A percentile compares a stretch with the other conserved stretches of the same genome.
phyloP scores from a whole-genome alignment of 1,140 invertebrate genomes.

The Acyrthosiphon pisum region DNA sequence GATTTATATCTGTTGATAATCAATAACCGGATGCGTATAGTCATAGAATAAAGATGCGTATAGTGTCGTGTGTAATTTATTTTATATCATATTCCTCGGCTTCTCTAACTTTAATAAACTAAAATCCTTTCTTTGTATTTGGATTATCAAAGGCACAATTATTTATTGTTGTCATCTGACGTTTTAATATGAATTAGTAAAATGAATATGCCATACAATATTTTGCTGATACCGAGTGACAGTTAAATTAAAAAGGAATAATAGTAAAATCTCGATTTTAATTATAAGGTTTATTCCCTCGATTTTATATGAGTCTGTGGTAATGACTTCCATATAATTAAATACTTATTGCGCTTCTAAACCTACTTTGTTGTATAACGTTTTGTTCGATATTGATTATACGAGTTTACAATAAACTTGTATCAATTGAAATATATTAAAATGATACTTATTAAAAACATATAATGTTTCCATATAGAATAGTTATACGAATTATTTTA shows the following conservation, averaged over 20 bases:
- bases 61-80: not conserved
- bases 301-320: not conserved
- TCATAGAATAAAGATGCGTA: too few species aligned
- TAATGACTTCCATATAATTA: not conserved
- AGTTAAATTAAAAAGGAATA: constrained; percentile 9
- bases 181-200: not conserved
- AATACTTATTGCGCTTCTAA: not conserved
- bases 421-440: not conserved
- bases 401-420: not conserved
- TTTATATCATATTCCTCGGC: not conserved
- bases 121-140: not conserved
- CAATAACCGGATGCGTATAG: not conserved
- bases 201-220: not conserved
- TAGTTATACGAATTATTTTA: not conserved
- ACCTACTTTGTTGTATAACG: not conserved
- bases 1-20: not conserved
- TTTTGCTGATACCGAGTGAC: not conserved
- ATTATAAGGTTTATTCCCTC: not conserved
- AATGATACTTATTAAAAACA: not conserved
- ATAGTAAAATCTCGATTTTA: not conserved
- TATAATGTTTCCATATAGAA: not conserved
- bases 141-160: not conserved
- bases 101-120: not conserved
- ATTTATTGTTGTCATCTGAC: not conserved
- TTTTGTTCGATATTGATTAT: constrained; percentile 26